Percentiles rank a stretch among this genome's conserved stretches.
Conservation (phyloP, 2,113 vertebrate species). For the Perca fluviatilis region DNA sequence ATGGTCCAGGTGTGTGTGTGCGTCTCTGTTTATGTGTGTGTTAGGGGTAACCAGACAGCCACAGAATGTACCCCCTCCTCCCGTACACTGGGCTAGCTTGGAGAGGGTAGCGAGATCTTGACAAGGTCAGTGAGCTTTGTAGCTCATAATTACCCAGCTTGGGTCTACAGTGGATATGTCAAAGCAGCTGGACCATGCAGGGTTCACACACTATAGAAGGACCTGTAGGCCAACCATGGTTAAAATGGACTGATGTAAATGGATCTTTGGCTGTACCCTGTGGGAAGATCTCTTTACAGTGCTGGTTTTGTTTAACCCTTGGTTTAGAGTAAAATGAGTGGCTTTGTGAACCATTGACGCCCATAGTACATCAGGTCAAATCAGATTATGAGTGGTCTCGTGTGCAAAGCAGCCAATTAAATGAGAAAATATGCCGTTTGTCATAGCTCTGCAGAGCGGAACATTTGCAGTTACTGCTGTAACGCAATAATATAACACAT, state of each 20-base stretch:
- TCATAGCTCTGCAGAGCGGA: neutral
- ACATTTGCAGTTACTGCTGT: too few relatives aligned
- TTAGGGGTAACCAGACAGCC: slow-evolving; percentile 58
- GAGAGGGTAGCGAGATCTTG: slow-evolving; percentile 69
- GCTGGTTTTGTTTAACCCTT: neutral
- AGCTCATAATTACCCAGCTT: slow-evolving; percentile 80
- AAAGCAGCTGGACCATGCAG: slow-evolving; percentile 60
- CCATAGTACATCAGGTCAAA: neutral
- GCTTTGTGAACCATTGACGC: neutral
- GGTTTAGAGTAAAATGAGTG: neutral
- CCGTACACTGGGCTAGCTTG: slow-evolving; percentile 41
- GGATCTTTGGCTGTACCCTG: neutral
- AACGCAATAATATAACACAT: too few relatives aligned
- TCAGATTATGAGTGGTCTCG: neutral
- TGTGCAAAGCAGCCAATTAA: neutral
- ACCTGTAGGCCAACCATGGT: slow-evolving; percentile 30
- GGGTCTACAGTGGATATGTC: slow-evolving; percentile 73
- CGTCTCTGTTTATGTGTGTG: slow-evolving; percentile 12
- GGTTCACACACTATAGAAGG: slow-evolving; percentile 29
- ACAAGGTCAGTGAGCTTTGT: slow-evolving; percentile 84
- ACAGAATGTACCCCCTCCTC: slow-evolving; percentile 57
- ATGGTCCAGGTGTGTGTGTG: slow-evolving; percentile 58
- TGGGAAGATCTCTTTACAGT: neutral
- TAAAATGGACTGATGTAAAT: slow-evolving; percentile 12
- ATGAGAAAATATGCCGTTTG: neutral